These are phyloP conservation scores for Boloria selene DNA, from an alignment of 2,888 invertebrate species.

Conservation along the genomic window DNA sequence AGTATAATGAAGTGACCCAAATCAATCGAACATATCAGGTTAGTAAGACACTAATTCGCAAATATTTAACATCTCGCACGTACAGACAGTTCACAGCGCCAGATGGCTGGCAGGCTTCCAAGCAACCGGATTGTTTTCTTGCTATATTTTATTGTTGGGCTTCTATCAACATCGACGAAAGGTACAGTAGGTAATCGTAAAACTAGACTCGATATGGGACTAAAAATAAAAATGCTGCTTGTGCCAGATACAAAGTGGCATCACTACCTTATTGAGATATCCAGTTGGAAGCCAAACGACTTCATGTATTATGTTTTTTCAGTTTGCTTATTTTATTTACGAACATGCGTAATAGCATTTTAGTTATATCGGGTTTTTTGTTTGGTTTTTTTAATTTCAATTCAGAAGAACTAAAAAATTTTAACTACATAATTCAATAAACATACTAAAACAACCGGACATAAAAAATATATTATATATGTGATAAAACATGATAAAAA, in stretches of 20 bases:
- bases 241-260: conserved; percentile 13
- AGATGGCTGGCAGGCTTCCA: conserved; percentile 44
- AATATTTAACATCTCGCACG: not conserved
- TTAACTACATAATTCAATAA: too few relatives aligned
- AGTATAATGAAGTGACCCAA: conserved; percentile 12
- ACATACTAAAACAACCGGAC: conserved; percentile 2
- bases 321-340: too few relatives aligned
- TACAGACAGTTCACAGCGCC: conserved; percentile 21
- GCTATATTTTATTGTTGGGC: conserved; percentile 37
- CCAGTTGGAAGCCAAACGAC: conserved; percentile 5
- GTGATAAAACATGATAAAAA: not conserved
- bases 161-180: conserved; percentile 29
- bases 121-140: conserved; percentile 39
- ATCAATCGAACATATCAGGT: conserved; percentile 10
- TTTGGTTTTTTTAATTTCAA: too few relatives aligned
- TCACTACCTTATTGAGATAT: conserved; percentile 1
- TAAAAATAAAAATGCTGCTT: conserved; percentile 20
- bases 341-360: too few relatives aligned
- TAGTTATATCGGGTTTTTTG: too few relatives aligned
- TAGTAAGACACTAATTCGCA: conserved; percentile 13
- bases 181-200: conserved; percentile 30
- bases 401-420: too few relatives aligned
- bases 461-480: conserved; percentile 13
- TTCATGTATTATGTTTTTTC: too few relatives aligned
- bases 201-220: conserved; percentile 24